Evolutionary conservation across 1,140 invertebrate genomes (phyloP), one percentile per base, ranked within the genome.

Genomic region (Macrobrachium nipponense): DNA sequence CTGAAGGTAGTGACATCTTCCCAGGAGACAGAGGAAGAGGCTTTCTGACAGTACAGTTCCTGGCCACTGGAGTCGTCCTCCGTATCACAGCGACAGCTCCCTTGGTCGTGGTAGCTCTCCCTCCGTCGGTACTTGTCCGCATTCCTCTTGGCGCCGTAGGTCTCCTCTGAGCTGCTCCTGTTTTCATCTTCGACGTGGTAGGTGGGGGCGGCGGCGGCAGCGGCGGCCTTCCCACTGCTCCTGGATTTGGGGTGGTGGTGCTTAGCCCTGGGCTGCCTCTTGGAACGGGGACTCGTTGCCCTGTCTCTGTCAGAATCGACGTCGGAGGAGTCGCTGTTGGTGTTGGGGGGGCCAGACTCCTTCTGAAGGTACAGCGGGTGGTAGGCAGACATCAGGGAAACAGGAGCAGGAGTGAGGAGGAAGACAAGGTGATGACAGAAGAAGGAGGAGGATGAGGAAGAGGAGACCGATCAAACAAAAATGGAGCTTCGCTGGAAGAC

Each of bases 41-140:
- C 36, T 23, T n/a, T 70, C 68, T 70, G 68, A 70, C 68, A 70
- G 20, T 70, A 70, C n/a, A 70, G 68, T 23, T 70, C 68, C 68
- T 70, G 68, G 51, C 51, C 51, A 51, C 51, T 51, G 51, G 51
- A 10, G 12, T 36, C 36, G 68, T 14, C 36, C 36, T 70, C 68
- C 36, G 68, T n/a, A 70, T 70, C 68, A 27, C 36, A 15, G 23
- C 27, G 23, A 23, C 68, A 70, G 36, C 12, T 27, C 36, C 17
- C 27, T 23, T 70, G 12, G 18, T 70, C 68, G 23, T 23, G 20
- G 68, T 6, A 27, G 23, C 68, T 43, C 20, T 12, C 51, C 51
- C 51, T 51, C 51, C 51, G 51, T 51, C 51, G 3, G 51, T 51
- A 12, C 8, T 12, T 8, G 51, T 51, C 51, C 5, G 51, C 51